Percentiles rank a stretch among this genome's conserved stretches.
Conservation (phyloP, 2,888 invertebrate genomes). For the Drosophila niveifrons region DNA sequence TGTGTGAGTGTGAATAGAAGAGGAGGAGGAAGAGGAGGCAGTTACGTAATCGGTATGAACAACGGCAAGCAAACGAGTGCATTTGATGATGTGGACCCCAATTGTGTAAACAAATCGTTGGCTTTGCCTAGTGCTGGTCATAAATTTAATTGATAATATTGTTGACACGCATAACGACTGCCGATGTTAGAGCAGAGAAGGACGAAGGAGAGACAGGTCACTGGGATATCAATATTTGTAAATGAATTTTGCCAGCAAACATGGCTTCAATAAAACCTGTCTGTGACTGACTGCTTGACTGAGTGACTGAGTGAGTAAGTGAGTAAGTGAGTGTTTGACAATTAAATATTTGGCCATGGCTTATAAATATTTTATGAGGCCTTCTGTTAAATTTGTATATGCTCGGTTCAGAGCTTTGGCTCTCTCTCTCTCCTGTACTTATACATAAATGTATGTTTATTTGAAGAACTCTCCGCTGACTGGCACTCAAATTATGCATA, state of each 20-base stretch:
- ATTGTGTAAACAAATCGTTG: constrained; percentile 28
- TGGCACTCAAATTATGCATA: constrained; percentile 70
- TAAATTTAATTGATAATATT: constrained; percentile 78
- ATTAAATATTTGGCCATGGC: constrained; percentile 74
- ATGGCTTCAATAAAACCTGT: constrained; percentile 38
- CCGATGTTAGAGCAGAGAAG: background rate
- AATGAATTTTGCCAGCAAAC: constrained; percentile 59
- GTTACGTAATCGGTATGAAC: background rate
- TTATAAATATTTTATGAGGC: constrained; percentile 70
- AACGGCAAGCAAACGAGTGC: constrained; percentile 10
- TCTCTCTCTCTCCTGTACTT: constrained; percentile 5
- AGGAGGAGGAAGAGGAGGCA: background rate
- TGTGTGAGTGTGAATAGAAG: too few relatives aligned
- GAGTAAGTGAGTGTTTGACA: constrained; percentile 56
- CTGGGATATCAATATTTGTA: constrained; percentile 65
- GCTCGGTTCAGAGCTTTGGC: background rate
- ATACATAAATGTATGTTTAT: constrained; percentile 52
- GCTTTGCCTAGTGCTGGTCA: constrained; percentile 35
- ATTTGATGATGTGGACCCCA: constrained; percentile 28
- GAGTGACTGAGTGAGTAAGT: constrained; percentile 3
- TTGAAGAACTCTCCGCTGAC: constrained; percentile 47
- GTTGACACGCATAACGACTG: constrained; percentile 60
- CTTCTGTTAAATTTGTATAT: constrained; percentile 43
- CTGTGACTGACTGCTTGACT: background rate
- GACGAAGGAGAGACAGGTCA: background rate